Percentiles rank a stretch among this genome's conserved stretches.
Conservation (phyloP, 2,113 vertebrate genomes). For the Sinocyclocheilus rhinocerous region DNA sequence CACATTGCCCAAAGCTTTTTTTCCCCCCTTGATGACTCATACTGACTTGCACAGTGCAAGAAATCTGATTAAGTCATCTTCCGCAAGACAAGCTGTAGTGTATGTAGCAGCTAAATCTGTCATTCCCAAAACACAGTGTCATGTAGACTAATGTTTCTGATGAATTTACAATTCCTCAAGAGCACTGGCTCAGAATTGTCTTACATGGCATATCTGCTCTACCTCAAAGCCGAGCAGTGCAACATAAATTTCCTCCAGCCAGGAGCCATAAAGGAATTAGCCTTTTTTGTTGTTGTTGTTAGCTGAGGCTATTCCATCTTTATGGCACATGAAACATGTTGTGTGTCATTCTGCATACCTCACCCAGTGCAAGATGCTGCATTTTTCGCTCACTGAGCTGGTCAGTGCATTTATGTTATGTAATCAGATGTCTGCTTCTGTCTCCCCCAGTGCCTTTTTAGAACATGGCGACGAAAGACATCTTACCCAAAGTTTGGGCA, state of each 20-base stretch:
- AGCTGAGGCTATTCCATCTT: neutral
- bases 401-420: neutral
- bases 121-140: neutral
- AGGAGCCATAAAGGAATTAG: neutral
- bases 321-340: neutral
- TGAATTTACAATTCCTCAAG: neutral
- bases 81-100: neutral
- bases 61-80: constrained; percentile 1
- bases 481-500: neutral
- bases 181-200: neutral
- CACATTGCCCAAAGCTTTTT: neutral
- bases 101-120: neutral
- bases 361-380: neutral
- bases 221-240: neutral
- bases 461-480: neutral
- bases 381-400: neutral
- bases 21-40: neutral
- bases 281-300: neutral
- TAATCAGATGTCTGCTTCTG: constrained; percentile 11
- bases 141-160: neutral
- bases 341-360: constrained; percentile 10
- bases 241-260: neutral
- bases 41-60: neutral
- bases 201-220: neutral
- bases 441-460: neutral